Base-by-base conservation (phyloP, 2,797 vertebrate species). In the Micrastur ruficollis region DNA sequence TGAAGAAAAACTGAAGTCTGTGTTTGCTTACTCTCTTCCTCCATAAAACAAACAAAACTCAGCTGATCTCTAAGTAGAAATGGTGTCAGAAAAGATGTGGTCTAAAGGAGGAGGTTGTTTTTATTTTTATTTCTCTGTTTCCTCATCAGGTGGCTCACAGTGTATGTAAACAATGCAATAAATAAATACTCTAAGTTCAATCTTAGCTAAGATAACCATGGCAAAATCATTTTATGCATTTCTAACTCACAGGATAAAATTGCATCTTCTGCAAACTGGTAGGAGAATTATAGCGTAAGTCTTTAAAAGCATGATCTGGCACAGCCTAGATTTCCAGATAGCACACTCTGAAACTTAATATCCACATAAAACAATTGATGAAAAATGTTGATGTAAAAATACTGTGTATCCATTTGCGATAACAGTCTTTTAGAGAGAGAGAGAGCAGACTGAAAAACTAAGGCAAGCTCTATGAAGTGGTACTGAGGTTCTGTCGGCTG, bases 101-200 rank as follows among this genome's bases (percentile, higher is more conserved):
- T 93, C 46, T 83, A 12, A 78, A 83, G 40, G 47, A 87, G 34
- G 50, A 85, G 47, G 40, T 56, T 86, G 72, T 52, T 74, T 91
- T 90, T 93, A 26, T 84, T 88, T 94, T 81, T 93, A 49, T 83
- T 93, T 90, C 71, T 71, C 38, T 9, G 2, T 94, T 89, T 96
- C 80, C 63, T 94, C 50, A 29, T 79, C 0, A 17, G 32, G 9
- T 90, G 73, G 47, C 42, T 95, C 34, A 61, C 75, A 70, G 73
- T 91, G 71, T 67, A 66, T 23, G 18, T 95, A 94, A 96, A 90
- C 94, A 95, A n/a, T 58, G 44, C 66, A 92, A 34, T 95, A 95
- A 94, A 95, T 95, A 95, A 95, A 74, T 92, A 81, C 40, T 78
- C 31, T 32, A 85, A 79, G 79, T 93, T 61, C 34, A 61, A 6